phyloP scores from a whole-genome alignment of 2,797 vertebrate species.

The Furcifer pardalis region DNA sequence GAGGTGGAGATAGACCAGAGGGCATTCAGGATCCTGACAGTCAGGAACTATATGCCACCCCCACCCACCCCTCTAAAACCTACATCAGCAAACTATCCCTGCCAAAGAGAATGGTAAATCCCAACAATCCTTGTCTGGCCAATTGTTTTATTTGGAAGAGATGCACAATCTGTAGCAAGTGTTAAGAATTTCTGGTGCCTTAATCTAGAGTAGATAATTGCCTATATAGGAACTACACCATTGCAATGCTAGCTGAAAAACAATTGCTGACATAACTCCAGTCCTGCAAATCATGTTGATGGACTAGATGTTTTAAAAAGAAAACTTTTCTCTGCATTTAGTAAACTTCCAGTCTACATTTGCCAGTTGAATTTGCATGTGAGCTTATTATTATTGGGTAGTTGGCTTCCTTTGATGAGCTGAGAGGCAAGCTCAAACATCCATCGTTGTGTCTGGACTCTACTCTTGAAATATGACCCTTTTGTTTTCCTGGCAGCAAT shows the following conservation, averaged over 20 bases:
- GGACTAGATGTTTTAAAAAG: neutral
- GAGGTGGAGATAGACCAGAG: neutral
- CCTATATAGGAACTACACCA: neutral
- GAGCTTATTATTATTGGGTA: neutral
- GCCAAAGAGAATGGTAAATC: neutral
- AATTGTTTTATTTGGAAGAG: neutral
- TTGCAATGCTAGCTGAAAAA: neutral
- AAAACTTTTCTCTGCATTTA: neutral
- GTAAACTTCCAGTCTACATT: neutral
- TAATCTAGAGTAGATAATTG: constrained; percentile 2
- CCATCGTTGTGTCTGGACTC: neutral
- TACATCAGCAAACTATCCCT: neutral
- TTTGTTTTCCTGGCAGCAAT: neutral
- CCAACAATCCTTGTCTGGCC: neutral
- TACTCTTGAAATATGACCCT: neutral
- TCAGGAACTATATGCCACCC: neutral
- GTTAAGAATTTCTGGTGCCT: neutral
- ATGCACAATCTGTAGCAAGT: neutral
- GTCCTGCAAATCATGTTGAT: constrained; percentile 1
- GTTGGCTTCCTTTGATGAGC: neutral
- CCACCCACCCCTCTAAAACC: too few species aligned
- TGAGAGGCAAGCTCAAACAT: neutral
- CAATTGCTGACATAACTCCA: neutral
- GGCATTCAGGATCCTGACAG: neutral
- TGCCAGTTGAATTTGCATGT: neutral